These are phyloP conservation scores for Alca torda DNA, from an alignment of 2,797 vertebrate genomes.

Conservation along the genomic window DNA sequence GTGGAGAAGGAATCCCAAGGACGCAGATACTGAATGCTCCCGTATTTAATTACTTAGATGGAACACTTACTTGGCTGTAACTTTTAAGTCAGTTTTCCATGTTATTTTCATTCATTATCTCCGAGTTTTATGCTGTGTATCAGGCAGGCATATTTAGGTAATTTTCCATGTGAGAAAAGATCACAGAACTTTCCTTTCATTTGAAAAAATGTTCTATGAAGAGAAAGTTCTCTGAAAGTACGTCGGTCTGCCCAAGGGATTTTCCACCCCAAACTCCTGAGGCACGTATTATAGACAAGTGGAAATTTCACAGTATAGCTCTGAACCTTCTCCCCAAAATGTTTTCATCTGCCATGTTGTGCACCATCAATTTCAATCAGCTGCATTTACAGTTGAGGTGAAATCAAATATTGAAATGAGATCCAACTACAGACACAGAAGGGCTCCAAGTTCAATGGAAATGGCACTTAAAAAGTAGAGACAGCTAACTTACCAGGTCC, in stretches of 20 bases:
- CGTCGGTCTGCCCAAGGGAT: neutral
- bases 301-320: neutral
- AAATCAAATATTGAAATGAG: constrained; percentile 52
- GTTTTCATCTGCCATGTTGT: constrained; percentile 25
- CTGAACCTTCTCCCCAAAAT: constrained; percentile 13
- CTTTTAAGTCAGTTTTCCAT: neutral
- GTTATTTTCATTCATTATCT: neutral
- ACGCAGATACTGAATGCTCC: neutral
- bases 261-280: neutral
- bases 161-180: neutral
- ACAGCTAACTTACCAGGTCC: neutral
- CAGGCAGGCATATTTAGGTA: neutral
- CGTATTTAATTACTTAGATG: neutral
- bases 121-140: neutral
- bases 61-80: neutral
- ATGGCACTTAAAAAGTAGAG: neutral
- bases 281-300: neutral
- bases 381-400: constrained; percentile 20
- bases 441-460: neutral
- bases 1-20: neutral
- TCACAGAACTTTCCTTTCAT: neutral
- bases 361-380: constrained; percentile 39
- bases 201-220: neutral
- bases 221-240: neutral
- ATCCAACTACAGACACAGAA: neutral